Base-by-base conservation (phyloP, 1,140 invertebrate species). In the Acromyrmex charruanus region DNA sequence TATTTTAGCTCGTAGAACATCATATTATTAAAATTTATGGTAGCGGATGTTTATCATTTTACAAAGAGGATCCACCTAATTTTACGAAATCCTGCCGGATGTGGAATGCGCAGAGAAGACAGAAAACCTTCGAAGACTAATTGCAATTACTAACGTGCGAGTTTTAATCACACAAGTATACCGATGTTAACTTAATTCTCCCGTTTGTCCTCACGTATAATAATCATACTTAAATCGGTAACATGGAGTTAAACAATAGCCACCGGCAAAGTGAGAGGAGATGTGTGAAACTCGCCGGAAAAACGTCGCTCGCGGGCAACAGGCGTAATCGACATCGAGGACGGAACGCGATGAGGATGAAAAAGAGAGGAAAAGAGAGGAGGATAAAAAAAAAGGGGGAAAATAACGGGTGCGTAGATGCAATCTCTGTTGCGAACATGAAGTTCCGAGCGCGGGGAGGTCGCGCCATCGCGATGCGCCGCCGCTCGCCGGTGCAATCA, bases 401-500 rank as follows among this genome's bases (percentile, higher is more conserved):
- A 74, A 75, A 51, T 63, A 75, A 51, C n/a, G 31, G 28, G 49
- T 14, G 10, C 12, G 39, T 16, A 85, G 74, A 89, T 88, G 74
- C 25, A 10, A 85, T 86, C 86, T 74, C 59, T 18, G 63, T n/a
- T 14, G 28, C 49, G 58, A 53, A 28, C 21, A 31, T 65, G 61
- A 16, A 85, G 63, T 25, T 51, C 58, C 71, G 31, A 49, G 51
- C 28, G 74, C 84, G 77, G 77, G 75, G 65, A 71, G 75, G 72
- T 86, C 74, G 65, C 69, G 82, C 63, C 65, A 85, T 82, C 80
- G 79, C 88, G 89, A 89, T 87, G 85, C 74, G 59, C 55, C 55
- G 55, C 55, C 55, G 55, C 72, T 18, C 55, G 65, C 58, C 49
- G 63, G 88, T 89, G 87, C 89, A 86, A 90, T 90, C 89, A 82